Evolutionary conservation across 2,888 invertebrate genomes (phyloP), one percentile per base, ranked within the genome.

Genomic region (Chymomyza fuscimana): DNA sequence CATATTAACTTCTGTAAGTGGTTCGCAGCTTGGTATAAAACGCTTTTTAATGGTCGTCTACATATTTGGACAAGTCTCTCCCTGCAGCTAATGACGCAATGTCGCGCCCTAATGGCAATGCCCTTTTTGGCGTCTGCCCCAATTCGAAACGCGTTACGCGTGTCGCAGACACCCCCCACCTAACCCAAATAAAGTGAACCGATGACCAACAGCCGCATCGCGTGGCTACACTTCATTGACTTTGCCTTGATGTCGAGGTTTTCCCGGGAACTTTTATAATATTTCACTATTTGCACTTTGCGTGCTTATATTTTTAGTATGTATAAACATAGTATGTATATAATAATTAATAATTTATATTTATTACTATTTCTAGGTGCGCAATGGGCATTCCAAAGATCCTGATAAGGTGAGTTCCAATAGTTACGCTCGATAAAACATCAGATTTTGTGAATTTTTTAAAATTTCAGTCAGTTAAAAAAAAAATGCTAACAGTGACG

Each of bases 181-280:
- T 70, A 70, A 78, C 80, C 67, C 68, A 78, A 85, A 83, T 87
- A 86, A 80, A 76, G 70, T 85, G 78, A 74, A 64, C 72, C 71
- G 74, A 69, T 80, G 77, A 52, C 82, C 67, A 65, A 54, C 7
- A 19, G 19, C 4, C 54, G 54, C 72, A 78, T 85, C 83, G 83
- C 87, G 79, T 83, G 87, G 83, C 73, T 69, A 75, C 87, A 66
- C 83, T 80, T 67, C 81, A 83, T 83, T 83, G 83, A 59, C 60
- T 66, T 67, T 16, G 16, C 54, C 22, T 22, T 54, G 19, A 19
- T 22, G 16, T 22, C 54, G 10, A 54, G 22, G 22, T 22, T 16
- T 54, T 22, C 16, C 19, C 16, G 15, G 54, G 16, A 19, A 16
- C 54, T 19, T 16, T 54, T n/a, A 54, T 22, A 54, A 19, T 54